phyloP scores from a whole-genome alignment of 2,113 vertebrate species.

The Istiophorus platypterus region DNA sequence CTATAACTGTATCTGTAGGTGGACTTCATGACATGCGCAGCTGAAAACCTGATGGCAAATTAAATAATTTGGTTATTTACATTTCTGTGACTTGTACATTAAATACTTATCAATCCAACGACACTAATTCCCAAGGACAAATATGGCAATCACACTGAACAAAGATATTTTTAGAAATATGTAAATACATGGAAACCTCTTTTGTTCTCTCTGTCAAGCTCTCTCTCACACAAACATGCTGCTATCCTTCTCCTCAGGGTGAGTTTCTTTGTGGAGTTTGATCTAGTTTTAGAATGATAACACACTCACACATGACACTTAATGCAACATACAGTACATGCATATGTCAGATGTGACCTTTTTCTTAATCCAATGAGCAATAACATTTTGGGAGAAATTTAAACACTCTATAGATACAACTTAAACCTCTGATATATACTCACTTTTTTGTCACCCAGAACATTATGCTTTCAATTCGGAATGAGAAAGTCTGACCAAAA shows the following conservation, averaged over 20 bases:
- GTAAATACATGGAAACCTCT: neutral
- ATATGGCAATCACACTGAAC: neutral
- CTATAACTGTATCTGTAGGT: neutral
- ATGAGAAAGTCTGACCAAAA: neutral
- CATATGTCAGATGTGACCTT: neutral
- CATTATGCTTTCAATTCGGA: conserved; percentile 45
- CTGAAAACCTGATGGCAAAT: neutral
- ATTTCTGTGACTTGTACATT: conserved; percentile 39
- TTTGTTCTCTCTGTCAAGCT: neutral
- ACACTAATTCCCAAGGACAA: neutral
- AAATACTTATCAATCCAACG: conserved; percentile 17
- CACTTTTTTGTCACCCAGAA: neutral
- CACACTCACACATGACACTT: too few relatives aligned
- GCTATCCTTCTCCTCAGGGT: neutral
- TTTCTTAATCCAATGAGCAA: neutral
- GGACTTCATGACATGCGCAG: neutral
- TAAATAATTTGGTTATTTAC: conserved; percentile 10
- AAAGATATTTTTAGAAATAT: neutral
- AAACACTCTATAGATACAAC: neutral
- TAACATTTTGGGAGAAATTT: neutral
- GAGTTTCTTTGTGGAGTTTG: neutral
- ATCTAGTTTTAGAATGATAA: conserved; percentile 1
- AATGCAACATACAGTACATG: neutral
- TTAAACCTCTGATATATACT: neutral
- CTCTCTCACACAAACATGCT: neutral